phyloP scores from a whole-genome alignment of 2,888 invertebrate genomes.

The Tromatobia lineatoria region DNA sequence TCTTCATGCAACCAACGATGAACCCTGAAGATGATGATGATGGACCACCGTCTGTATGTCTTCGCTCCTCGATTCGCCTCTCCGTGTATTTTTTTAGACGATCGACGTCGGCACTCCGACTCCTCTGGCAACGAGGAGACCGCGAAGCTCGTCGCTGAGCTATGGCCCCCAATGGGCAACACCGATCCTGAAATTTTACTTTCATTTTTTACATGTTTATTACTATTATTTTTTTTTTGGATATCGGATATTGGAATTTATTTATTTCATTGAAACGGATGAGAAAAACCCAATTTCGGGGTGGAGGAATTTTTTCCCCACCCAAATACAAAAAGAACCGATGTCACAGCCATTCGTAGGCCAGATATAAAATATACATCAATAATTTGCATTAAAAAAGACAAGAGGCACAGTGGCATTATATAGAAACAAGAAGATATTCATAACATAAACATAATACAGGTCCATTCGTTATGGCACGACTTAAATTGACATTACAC shows the following conservation, averaged over 20 bases:
- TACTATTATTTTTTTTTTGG: constrained; percentile 7
- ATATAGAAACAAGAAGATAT: no score
- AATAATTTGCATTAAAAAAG: no score
- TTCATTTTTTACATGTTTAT: neutral
- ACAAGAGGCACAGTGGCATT: no score
- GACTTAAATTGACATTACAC: no score
- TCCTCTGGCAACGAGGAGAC: constrained; percentile 79
- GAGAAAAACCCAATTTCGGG: no score
- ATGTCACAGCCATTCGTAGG: no score
- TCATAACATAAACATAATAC: no score
- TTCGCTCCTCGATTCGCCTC: constrained; percentile 78
- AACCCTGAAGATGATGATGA: constrained; percentile 64
- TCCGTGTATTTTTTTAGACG: constrained; percentile 80
- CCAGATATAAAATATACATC: no score
- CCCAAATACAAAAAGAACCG: no score
- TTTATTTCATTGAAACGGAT: no score
- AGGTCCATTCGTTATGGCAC: no score
- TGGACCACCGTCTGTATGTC: constrained; percentile 78
- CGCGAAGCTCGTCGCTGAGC: constrained; percentile 79
- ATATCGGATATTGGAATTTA: neutral
- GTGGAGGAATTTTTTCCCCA: no score
- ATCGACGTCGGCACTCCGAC: constrained; percentile 81
- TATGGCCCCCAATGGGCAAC: constrained; percentile 74
- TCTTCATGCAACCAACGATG: neutral
- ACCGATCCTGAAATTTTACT: constrained; percentile 69